These are phyloP conservation scores for Coranthus polyacanthus DNA, from an alignment of 2,797 vertebrate genomes.

Conservation along the genomic window DNA sequence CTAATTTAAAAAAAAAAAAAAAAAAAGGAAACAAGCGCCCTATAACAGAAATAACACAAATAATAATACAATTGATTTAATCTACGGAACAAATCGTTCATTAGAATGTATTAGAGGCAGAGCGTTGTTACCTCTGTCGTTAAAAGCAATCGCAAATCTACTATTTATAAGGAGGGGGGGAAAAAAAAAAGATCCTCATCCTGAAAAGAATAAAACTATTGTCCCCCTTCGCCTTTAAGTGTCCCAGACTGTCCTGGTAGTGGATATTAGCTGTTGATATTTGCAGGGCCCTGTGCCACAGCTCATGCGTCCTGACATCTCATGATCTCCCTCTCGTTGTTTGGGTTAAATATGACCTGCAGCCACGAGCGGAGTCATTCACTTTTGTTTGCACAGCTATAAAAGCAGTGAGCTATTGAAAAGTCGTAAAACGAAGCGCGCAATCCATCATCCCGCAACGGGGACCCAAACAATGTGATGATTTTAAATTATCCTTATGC, in stretches of 20 bases:
- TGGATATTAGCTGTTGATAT: neutral
- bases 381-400: conserved; percentile 93
- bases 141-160: too few relatives aligned
- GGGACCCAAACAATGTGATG: conserved; percentile 82
- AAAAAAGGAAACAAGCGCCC: too few relatives aligned
- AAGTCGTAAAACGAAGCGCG: conserved; percentile 92
- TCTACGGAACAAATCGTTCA: too few relatives aligned
- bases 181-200: too few relatives aligned
- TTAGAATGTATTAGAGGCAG: too few relatives aligned
- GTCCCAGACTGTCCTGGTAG: neutral
- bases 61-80: too few relatives aligned
- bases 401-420: conserved; percentile 91
- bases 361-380: conserved; percentile 89
- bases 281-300: neutral
- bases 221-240: neutral
- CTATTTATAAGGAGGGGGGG: too few relatives aligned
- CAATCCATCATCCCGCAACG: conserved; percentile 90
- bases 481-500: conserved; percentile 88
- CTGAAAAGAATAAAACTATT: too few relatives aligned
- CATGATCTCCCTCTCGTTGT: conserved; percentile 25
- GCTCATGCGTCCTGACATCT: conserved; percentile 65
- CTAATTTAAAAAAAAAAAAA: too few relatives aligned
- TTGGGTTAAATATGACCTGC: conserved; percentile 76
- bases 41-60: too few relatives aligned
- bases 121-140: too few relatives aligned